Conservation (phyloP, 2,113 vertebrate species). For the Lepus timidus region DNA sequence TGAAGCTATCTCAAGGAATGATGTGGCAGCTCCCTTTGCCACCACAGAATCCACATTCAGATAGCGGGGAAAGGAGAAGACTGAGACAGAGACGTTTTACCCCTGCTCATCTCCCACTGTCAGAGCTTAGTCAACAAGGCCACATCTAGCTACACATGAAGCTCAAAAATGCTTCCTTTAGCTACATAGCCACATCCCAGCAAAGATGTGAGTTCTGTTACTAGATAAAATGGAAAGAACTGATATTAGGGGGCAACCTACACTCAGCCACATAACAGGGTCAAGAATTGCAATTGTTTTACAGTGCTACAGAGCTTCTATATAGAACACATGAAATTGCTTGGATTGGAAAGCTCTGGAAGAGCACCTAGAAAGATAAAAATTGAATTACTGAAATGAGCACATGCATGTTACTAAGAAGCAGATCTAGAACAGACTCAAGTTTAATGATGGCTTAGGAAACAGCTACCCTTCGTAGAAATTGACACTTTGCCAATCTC, state of each 20-base stretch:
- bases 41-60: neutral
- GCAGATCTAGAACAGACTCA: neutral
- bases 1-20: neutral
- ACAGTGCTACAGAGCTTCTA: neutral
- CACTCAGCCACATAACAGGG: neutral
- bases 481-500: neutral
- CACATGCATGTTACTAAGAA: neutral
- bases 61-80: neutral
- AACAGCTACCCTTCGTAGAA: neutral
- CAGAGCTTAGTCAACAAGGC: too few species aligned
- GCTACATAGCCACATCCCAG: neutral
- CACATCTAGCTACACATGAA: neutral
- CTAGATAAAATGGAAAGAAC: neutral
- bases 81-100: neutral
- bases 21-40: neutral
- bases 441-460: neutral
- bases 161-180: neutral
- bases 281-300: neutral
- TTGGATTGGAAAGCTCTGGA: neutral
- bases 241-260: neutral
- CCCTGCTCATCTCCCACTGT: neutral
- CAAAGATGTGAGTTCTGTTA: neutral
- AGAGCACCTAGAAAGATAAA: conserved; percentile 33
- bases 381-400: neutral
- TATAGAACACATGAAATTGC: neutral